These are phyloP conservation scores for Actinostola sp. DNA, from an alignment of 92 coral and sea anemone species.

Conservation along the genomic window DNA sequence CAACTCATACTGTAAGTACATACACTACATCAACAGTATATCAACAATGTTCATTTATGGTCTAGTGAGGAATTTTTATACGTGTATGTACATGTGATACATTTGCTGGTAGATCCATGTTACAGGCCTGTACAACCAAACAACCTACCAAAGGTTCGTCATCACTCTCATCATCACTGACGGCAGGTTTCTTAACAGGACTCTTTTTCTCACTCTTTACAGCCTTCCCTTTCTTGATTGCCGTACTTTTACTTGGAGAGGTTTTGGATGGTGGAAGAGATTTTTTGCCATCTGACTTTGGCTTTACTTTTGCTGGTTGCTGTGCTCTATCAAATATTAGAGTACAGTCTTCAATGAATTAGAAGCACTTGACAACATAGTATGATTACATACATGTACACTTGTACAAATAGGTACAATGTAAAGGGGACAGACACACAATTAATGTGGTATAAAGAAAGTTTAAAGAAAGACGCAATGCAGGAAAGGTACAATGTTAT, in stretches of 20 bases:
- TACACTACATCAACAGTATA: no score
- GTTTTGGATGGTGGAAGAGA: slow-evolving; percentile 12
- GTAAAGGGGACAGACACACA: no score
- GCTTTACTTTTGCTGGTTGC: slow-evolving; percentile 3
- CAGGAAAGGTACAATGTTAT: no score
- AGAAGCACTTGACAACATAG: no score
- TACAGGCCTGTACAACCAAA: neutral
- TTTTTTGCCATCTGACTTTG: slow-evolving; percentile 21
- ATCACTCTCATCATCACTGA: slow-evolving; percentile 51
- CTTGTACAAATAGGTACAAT: no score
- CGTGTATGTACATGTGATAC: no score
- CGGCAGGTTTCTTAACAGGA: slow-evolving; percentile 48
- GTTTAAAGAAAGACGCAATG: no score
- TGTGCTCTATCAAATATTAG: slow-evolving; percentile 3
- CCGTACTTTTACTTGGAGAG: slow-evolving; percentile 13
- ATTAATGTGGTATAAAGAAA: no score
- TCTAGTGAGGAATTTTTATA: no score
- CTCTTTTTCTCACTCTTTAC: slow-evolving; percentile 48
- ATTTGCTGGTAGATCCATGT: neutral
- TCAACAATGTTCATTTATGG: no score
- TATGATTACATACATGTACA: no score
- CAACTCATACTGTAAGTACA: no score
- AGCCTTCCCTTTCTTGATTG: slow-evolving; percentile 44
- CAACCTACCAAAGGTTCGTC: slow-evolving; percentile 67
- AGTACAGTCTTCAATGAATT: neutral